Conservation (phyloP, 2,888 invertebrate species). For the Spatulosminthurus flaviceps region DNA sequence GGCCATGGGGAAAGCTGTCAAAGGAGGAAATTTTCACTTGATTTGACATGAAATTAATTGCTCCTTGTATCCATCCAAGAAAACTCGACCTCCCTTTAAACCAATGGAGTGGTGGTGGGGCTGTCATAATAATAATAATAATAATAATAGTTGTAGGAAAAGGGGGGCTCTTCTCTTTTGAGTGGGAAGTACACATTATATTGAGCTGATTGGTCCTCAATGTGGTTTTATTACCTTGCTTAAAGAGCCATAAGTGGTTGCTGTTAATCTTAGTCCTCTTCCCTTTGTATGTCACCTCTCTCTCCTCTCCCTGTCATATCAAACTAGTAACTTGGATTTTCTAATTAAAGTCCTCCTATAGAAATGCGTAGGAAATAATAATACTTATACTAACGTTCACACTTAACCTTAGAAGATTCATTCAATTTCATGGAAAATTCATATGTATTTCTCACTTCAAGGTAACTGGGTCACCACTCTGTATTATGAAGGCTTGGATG, state of each 20-base stretch:
- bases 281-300: not conserved
- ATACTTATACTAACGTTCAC: not conserved
- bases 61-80: conserved; percentile 28
- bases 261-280: conserved; percentile 5
- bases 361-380: not conserved
- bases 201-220: not conserved
- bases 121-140: conserved; percentile 4
- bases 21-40: conserved; percentile 42
- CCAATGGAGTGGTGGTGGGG: not conserved
- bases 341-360: not conserved
- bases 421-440: conserved; percentile 6
- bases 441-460: not conserved
- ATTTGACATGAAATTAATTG: conserved; percentile 42
- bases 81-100: conserved; percentile 11
- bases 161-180: not conserved
- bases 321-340: not conserved
- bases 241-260: conserved; percentile 10
- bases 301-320: too few relatives aligned
- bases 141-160: too few relatives aligned
- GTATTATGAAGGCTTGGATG: too few relatives aligned
- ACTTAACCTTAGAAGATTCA: not conserved
- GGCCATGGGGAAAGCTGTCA: conserved; percentile 31
- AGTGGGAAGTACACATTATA: too few relatives aligned
- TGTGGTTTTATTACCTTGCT: conserved; percentile 14
- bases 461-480: too few relatives aligned